These are phyloP conservation scores for Pinna nobilis DNA, from an alignment of 1,140 invertebrate genomes.

Conservation along the genomic window DNA sequence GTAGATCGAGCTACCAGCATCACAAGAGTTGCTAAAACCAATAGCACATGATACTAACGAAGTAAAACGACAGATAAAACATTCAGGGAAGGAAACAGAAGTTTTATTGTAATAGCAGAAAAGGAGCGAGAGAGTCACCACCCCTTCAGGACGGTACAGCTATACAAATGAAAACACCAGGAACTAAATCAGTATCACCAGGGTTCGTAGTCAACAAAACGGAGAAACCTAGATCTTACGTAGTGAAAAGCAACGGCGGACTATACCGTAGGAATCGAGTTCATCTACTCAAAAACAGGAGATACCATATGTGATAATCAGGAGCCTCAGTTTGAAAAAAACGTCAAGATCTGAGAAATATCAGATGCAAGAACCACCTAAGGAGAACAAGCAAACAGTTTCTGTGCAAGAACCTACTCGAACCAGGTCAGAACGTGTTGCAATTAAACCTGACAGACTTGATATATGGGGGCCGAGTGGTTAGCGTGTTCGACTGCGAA, in stretches of 20 bases:
- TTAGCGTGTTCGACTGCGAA: no score
- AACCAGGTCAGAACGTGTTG: conserved; percentile 12
- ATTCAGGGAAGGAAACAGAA: no score
- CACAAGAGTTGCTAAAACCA: no score
- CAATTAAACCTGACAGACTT: conserved; percentile 3
- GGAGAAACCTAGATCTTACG: conserved; percentile 13
- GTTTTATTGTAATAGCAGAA: no score
- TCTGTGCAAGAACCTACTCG: not conserved
- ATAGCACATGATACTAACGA: no score
- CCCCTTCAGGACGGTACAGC: not conserved
- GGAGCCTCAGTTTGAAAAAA: not conserved
- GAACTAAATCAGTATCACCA: conserved; percentile 1
- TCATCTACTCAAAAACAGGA: conserved; percentile 4
- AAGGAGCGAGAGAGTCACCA: no score
- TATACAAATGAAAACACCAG: conserved; percentile 16
- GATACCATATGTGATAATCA: not conserved
- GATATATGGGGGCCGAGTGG: no score
- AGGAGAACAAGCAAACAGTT: not conserved
- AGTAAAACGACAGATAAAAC: no score
- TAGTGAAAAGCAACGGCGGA: conserved; percentile 5
- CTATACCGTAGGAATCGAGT: conserved; percentile 10
- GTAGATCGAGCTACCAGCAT: no score
- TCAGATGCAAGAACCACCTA: not conserved
- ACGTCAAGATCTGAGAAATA: not conserved
- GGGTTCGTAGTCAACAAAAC: conserved; percentile 9